Conservation (phyloP, 2,888 invertebrate genomes). For the Monopis laevigella region DNA sequence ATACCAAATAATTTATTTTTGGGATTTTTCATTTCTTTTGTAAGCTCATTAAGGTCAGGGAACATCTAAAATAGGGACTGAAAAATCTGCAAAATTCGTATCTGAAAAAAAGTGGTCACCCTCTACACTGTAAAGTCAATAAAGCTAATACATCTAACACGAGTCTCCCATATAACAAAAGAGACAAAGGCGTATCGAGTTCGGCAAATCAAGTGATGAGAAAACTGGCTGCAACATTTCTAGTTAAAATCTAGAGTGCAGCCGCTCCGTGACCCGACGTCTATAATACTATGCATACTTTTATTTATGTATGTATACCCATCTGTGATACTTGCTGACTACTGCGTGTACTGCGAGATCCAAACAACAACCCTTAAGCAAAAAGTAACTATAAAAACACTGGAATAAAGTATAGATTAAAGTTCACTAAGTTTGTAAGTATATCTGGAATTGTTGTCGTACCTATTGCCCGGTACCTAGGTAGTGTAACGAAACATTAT, state of each 20-base stretch:
- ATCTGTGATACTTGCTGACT: background rate
- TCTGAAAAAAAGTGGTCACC: too few relatives aligned
- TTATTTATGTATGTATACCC: constrained; percentile 3
- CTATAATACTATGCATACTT: background rate
- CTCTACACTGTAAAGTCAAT: too few relatives aligned
- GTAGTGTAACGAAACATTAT: constrained; percentile 28
- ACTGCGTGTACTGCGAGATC: background rate
- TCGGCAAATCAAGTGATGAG: constrained; percentile 7
- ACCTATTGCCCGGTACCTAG: background rate
- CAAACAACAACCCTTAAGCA: too few relatives aligned
- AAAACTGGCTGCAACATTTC: constrained; percentile 6
- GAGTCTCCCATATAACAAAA: too few relatives aligned
- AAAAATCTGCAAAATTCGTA: too few relatives aligned
- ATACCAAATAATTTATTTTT: too few relatives aligned
- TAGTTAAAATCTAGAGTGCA: constrained; percentile 14
- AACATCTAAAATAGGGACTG: too few relatives aligned
- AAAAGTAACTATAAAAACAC: background rate
- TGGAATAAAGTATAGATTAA: background rate
- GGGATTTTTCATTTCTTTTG: too few relatives aligned
- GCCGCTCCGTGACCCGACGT: constrained; percentile 5
- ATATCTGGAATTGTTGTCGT: background rate
- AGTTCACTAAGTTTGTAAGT: background rate
- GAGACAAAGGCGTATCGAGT: constrained; percentile 2
- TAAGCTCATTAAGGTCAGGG: too few relatives aligned
- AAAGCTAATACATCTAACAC: too few relatives aligned